These are phyloP conservation scores for Pherbina coryleti DNA, from an alignment of 2,888 invertebrate species.

Conservation along the genomic window DNA sequence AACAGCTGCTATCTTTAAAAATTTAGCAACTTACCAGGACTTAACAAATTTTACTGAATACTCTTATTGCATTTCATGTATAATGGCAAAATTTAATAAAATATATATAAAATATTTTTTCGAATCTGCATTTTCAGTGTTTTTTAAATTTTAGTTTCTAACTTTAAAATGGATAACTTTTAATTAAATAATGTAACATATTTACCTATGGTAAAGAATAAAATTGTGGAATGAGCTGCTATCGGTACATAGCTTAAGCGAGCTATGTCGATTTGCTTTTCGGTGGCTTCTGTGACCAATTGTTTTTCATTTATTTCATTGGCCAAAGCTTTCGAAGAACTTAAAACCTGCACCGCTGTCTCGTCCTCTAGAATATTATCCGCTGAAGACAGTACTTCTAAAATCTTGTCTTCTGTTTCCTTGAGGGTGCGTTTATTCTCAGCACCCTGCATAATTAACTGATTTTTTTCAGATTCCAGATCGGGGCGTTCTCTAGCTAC, in stretches of 20 bases:
- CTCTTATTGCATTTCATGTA: too few species aligned
- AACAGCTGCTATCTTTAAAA: too few species aligned
- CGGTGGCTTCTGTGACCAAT: constrained; percentile 88
- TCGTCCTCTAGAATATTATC: constrained; percentile 92
- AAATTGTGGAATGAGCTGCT: constrained; percentile 87
- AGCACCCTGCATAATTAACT: constrained; percentile 88
- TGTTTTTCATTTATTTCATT: constrained; percentile 95
- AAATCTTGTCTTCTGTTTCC: constrained; percentile 92
- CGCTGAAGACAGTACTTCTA: constrained; percentile 80
- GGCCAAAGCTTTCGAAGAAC: constrained; percentile 89
- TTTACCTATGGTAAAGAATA: constrained; percentile 90
- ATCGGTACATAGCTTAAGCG: constrained; percentile 91
- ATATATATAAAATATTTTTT: too few species aligned
- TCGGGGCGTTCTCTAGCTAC: constrained; percentile 94
- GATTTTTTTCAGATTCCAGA: constrained; percentile 89
- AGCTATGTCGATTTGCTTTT: constrained; percentile 88
- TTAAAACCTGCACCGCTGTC: constrained; percentile 87
- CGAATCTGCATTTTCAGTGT: too few species aligned
- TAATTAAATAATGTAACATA: too few species aligned
- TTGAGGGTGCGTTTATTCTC: constrained; percentile 85
- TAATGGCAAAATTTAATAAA: too few species aligned
- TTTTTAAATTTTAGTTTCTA: too few species aligned
- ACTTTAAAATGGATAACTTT: too few species aligned
- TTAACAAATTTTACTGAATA: too few species aligned
- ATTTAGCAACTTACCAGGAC: too few species aligned